phyloP scores from a whole-genome alignment of 2,888 invertebrate genomes.

The Sussaba pulchella region DNA sequence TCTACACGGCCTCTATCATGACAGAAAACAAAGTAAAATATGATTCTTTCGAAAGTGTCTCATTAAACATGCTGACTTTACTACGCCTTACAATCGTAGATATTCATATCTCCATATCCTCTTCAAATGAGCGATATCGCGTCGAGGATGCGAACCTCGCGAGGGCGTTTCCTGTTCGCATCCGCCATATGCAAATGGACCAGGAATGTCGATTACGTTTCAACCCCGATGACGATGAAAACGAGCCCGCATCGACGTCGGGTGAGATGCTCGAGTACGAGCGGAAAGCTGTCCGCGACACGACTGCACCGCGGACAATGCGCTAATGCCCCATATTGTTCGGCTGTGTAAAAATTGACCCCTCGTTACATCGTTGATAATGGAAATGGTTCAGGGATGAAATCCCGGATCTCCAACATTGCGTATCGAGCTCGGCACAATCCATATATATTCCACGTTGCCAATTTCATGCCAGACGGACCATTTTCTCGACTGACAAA shows the following conservation, averaged over 20 bases:
- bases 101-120: not conserved
- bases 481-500: not conserved
- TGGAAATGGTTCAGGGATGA: conserved; percentile 71
- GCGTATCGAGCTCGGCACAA: conserved; percentile 15
- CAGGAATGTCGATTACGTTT: conserved; percentile 76
- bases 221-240: conserved; percentile 62
- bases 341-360: conserved; percentile 81
- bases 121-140: conserved; percentile 11
- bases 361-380: conserved; percentile 81
- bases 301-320: conserved; percentile 76
- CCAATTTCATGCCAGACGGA: not conserved
- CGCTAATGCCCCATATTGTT: conserved; percentile 84
- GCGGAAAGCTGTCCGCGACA: conserved; percentile 46
- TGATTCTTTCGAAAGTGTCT: no score
- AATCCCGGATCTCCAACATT: conserved; percentile 45
- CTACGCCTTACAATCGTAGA: not conserved
- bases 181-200: conserved; percentile 75
- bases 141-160: not conserved
- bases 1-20: no score
- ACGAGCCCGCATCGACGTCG: conserved; percentile 64
- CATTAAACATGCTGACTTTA: no score
- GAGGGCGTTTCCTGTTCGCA: conserved; percentile 65
- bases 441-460: conserved; percentile 7
- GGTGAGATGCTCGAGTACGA: conserved; percentile 68
- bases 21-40: no score